Base-by-base conservation (phyloP, 2,888 invertebrate species). In the Leptothorax acervorum region DNA sequence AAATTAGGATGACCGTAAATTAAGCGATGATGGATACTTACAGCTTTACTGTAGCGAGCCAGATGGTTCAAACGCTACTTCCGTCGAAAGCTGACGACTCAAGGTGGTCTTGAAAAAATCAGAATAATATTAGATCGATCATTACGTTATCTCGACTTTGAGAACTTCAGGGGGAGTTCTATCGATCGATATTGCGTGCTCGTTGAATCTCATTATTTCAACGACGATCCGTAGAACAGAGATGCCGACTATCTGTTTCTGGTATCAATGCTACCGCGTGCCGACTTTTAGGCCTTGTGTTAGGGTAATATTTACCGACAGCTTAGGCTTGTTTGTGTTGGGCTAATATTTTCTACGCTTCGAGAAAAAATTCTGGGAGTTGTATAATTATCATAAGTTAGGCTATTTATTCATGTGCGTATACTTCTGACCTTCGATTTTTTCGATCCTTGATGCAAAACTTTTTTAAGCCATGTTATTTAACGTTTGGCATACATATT, bases 171-270 rank as follows among this genome's bases (percentile, higher is more conserved):
- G 45, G 28, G 2, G 9, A 68, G 62, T 28, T 82, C 31, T 55
- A 84, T 86, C 62, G 65, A 82, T 82, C 28, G 12, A 63, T 42
- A 28, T 39, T 71, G 62, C 70, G 23, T 12, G 60, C 66, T 60
- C 35, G 42, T 31, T 39, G 51, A 31, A 31, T 63, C 31, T 76
- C 73, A 86, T 86, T 86, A 82, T 66, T 31, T 51, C 39, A 39
- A 51, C 23, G 79, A 74, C 48, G 70, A 84, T 75, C 65, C 53
- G 73, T 75, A 75, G 53, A 76, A 75, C 75, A 84, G n/a, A 71
- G 57, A 23, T 12, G 45, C 75, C 75, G 76, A 81, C 11, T 18
- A 28, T 51, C 39, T 28, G 48, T 45, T 42, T 75, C 45, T 75
- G 23, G 3, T 48, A 63, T 51, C 48, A 45, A 31, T 35, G 53